A percentile compares a stretch with the other conserved stretches of the same genome.
Conservation (phyloP, 2,888 invertebrate genomes). For the Caenorhabditis panamensis region DNA sequence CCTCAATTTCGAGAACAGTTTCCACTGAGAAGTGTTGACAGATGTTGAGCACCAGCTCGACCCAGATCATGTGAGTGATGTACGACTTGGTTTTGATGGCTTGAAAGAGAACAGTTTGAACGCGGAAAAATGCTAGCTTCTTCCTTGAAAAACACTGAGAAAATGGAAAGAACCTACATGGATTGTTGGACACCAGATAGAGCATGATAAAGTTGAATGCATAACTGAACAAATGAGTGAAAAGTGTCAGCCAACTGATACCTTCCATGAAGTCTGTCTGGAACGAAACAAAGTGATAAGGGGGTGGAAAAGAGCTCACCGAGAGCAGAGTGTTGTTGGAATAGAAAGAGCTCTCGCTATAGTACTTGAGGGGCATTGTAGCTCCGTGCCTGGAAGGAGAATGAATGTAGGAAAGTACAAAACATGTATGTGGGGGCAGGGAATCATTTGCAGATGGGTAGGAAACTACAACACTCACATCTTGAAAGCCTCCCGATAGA, state of each 20-base stretch:
- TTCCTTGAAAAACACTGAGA: not conserved
- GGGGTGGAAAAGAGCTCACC: conserved; percentile 2
- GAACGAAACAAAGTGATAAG: not conserved
- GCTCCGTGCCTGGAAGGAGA: conserved; percentile 17
- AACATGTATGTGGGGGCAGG: not conserved
- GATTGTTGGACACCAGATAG: conserved; percentile 12
- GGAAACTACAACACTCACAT: conserved; percentile 30
- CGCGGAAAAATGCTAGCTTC: no score
- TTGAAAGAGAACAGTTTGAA: not conserved
- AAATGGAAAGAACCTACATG: not conserved
- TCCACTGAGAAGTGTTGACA: conserved; percentile 48
- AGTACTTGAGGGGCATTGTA: conserved; percentile 17
- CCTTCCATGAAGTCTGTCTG: conserved; percentile 50
- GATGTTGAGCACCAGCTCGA: conserved; percentile 37
- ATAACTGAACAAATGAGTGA: conserved; percentile 47
- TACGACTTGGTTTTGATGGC: conserved; percentile 42
- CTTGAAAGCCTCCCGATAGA: conserved; percentile 13
- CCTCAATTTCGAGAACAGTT: conserved; percentile 22
- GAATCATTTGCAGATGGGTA: conserved; percentile 1
- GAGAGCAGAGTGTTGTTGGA: conserved; percentile 35
- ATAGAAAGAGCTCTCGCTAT: conserved; percentile 17
- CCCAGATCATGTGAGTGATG: conserved; percentile 46
- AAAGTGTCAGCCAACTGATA: conserved; percentile 16
- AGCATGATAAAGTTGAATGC: conserved; percentile 33
- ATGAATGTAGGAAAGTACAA: conserved; percentile 1